phyloP scores from a whole-genome alignment of 2,113 vertebrate species.

The Psophia crepitans region DNA sequence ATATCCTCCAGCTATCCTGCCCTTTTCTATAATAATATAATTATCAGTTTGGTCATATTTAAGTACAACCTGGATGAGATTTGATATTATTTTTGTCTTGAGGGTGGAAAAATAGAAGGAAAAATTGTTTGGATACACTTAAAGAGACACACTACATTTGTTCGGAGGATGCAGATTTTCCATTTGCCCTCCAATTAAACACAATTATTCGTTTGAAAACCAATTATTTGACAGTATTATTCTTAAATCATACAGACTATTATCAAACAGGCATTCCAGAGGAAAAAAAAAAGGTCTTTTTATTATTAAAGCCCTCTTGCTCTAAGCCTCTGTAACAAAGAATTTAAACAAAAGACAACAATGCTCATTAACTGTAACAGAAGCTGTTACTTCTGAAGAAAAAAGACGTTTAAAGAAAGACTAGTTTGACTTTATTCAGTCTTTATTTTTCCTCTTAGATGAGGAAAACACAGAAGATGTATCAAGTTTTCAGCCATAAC shows the following conservation, averaged over 20 bases:
- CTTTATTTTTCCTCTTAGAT: neutral
- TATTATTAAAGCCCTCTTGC: slow-evolving; percentile 13
- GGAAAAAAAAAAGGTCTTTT: neutral
- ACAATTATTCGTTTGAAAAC: slow-evolving; percentile 4
- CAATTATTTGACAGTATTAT: slow-evolving; percentile 33
- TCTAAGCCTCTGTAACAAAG: slow-evolving; percentile 15
- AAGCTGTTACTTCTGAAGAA: neutral
- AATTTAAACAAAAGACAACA: slow-evolving; percentile 44
- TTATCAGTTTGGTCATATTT: slow-evolving; percentile 46
- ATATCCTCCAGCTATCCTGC: slow-evolving; percentile 36
- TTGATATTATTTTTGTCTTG: slow-evolving; percentile 32
- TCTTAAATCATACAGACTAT: slow-evolving; percentile 5
- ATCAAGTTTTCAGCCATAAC: neutral
- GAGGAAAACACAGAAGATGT: neutral
- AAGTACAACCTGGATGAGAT: slow-evolving; percentile 11
- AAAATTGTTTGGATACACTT: slow-evolving; percentile 34
- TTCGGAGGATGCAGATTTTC: neutral
- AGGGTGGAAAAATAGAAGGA: neutral
- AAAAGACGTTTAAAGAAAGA: neutral
- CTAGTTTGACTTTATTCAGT: neutral
- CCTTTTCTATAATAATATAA: slow-evolving; percentile 44
- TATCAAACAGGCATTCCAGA: slow-evolving; percentile 18
- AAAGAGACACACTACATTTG: neutral
- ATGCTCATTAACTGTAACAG: slow-evolving; percentile 1
- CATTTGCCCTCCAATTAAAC: slow-evolving; percentile 18